Evolutionary conservation across 2,113 vertebrate genomes (phyloP), one percentile per base, ranked within the genome.

Genomic region (Phasianus colchicus): DNA sequence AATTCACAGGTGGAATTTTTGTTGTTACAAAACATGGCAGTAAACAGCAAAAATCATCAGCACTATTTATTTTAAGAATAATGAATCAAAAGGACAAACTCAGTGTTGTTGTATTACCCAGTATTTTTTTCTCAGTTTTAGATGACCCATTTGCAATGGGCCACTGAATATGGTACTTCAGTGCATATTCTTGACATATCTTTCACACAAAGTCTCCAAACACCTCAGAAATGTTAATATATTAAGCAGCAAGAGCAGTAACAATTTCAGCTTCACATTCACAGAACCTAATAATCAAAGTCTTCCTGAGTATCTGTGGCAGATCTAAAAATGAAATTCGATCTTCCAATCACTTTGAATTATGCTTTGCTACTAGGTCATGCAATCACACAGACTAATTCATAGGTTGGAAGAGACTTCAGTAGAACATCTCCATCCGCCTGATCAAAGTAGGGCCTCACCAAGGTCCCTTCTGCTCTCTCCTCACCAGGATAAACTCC

Each of bases 201-300:
- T 89, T 92, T 92, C 87, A 84, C 61, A 43, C 22, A 67, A 69
- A 75, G 34, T 61, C 76, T 93, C 65, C 58, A 81, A 93, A 78
- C 38, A 81, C 57, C 22, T 93, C 76, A 90, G 29, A 88, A 88
- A 75, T 57, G 65, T 86, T 75, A 94, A 81, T 71, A 86, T 90
- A 88, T 75, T 40, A 86, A 38, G 16, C 24, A 27, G 34, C 20
- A 76, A 74, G 32, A 83, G 36, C 65, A 86, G 42, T 64, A 86
- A 71, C 32, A 78, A 90, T 71, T 93, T 71, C 54, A 92, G 64
- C 14, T 77, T 95, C 73, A n/a, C 38, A 81, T 81, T 88, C 76
- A 65, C n/a, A 88, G 50, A 83, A 86, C 38, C 29, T 60, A 63
- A 76, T 38, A 13, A 38, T 91, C 63, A 80, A 89, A 91, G 43